phyloP scores from a whole-genome alignment of 2,113 vertebrate genomes.

The Indri indri region DNA sequence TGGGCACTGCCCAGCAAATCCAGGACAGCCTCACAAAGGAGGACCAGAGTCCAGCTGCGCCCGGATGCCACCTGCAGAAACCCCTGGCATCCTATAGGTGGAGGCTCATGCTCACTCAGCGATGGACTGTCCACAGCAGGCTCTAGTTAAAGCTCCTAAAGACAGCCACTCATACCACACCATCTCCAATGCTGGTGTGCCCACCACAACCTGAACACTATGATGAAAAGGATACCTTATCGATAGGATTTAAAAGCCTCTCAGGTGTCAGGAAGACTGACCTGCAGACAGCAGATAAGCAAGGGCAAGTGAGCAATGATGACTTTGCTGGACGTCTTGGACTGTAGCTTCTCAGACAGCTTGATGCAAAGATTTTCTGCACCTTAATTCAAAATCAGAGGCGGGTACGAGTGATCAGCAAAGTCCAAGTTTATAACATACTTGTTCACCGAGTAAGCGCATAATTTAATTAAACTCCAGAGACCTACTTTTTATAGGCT shows the following conservation, averaged over 20 bases:
- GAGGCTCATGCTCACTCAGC: neutral
- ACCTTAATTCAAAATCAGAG: slow-evolving; percentile 81
- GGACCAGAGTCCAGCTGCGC: neutral
- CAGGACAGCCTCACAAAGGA: neutral
- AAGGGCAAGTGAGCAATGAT: slow-evolving; percentile 97
- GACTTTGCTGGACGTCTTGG: slow-evolving; percentile 97
- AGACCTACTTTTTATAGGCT: neutral
- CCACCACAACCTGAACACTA: neutral
- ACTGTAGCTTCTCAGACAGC: slow-evolving; percentile 96
- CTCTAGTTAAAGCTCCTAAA: neutral
- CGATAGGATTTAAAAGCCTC: neutral
- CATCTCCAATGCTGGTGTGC: neutral
- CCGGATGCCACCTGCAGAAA: neutral
- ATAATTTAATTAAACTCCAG: neutral
- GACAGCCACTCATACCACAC: neutral
- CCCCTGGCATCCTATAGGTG: neutral
- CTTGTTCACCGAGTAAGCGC: neutral
- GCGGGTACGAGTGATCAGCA: neutral
- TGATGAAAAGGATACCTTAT: neutral
- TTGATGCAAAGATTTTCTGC: slow-evolving; percentile 97
- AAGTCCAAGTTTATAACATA: neutral
- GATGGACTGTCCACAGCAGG: neutral
- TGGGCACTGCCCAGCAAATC: accelerated
- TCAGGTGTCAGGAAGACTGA: slow-evolving; percentile 64
- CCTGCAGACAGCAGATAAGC: slow-evolving; percentile 97